Percentiles rank a stretch among this genome's conserved stretches.
These are phyloP conservation scores for Dasysyrphus tricinctus DNA, from an alignment of 2,888 invertebrate genomes.

Conservation along the genomic window DNA sequence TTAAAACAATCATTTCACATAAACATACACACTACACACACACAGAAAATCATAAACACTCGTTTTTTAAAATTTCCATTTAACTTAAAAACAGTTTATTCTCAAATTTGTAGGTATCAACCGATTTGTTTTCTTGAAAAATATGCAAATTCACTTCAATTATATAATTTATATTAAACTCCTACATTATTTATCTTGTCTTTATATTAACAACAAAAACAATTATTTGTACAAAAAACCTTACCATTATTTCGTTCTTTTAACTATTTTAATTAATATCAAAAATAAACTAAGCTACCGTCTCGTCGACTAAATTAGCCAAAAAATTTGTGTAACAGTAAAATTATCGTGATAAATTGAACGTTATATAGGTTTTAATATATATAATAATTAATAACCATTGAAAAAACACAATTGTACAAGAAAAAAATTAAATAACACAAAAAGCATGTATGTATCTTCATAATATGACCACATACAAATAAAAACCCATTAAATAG, in stretches of 20 bases:
- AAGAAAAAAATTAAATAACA: slow-evolving; percentile 42
- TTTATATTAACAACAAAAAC: not conserved
- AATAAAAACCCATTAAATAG: slow-evolving; percentile 45
- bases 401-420: slow-evolving; percentile 66
- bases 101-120: not conserved
- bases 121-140: not conserved
- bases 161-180: slow-evolving; percentile 17
- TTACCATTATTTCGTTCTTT: slow-evolving; percentile 49
- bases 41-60: no score
- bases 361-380: slow-evolving; percentile 36
- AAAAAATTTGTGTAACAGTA: slow-evolving; percentile 69
- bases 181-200: slow-evolving; percentile 5
- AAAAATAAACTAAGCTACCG: slow-evolving; percentile 55
- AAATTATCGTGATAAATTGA: slow-evolving; percentile 65
- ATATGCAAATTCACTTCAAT: slow-evolving; percentile 63
- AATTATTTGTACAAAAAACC: slow-evolving; percentile 34
- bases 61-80: no score
- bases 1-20: no score
- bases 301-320: slow-evolving; percentile 54
- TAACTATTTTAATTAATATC: slow-evolving; percentile 10
- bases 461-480: slow-evolving; percentile 28
- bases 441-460: slow-evolving; percentile 54
- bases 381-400: slow-evolving; percentile 27
- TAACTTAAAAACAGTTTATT: no score
- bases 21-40: no score